phyloP scores from a whole-genome alignment of 2,888 invertebrate species.

The Biston stratarius region DNA sequence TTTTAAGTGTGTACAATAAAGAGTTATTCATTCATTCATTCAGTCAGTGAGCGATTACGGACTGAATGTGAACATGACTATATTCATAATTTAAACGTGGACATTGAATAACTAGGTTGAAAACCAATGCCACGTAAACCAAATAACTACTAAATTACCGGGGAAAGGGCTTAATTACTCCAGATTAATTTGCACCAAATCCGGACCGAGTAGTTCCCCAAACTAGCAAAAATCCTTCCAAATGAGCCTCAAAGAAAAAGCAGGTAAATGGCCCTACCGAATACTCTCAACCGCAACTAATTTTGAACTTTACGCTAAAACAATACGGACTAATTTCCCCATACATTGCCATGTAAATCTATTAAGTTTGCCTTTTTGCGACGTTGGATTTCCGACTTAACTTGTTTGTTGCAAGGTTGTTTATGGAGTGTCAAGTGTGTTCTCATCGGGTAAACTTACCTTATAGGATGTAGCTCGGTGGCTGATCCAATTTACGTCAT shows the following conservation, averaged over 20 bases:
- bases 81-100: too few relatives aligned
- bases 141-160: constrained; percentile 11
- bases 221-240: constrained; percentile 25
- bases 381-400: constrained; percentile 10
- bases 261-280: constrained; percentile 27
- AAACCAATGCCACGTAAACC: background rate
- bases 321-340: constrained; percentile 7
- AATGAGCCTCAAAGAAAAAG: constrained; percentile 29
- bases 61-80: too few relatives aligned
- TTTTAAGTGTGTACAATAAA: too few relatives aligned
- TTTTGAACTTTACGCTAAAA: background rate
- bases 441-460: constrained; percentile 14
- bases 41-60: too few relatives aligned
- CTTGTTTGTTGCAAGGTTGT: background rate
- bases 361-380: constrained; percentile 4
- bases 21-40: too few relatives aligned
- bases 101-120: background rate
- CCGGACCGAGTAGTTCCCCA: constrained; percentile 14
- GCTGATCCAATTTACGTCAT: constrained; percentile 42
- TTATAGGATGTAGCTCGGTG: constrained; percentile 29
- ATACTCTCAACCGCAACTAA: background rate
- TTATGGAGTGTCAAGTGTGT: background rate
- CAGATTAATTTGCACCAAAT: constrained; percentile 26
- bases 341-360: constrained; percentile 10
- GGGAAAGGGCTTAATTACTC: constrained; percentile 14